Evolutionary conservation across 2,888 invertebrate genomes (phyloP).

Genomic region (Amiota communis): DNA sequence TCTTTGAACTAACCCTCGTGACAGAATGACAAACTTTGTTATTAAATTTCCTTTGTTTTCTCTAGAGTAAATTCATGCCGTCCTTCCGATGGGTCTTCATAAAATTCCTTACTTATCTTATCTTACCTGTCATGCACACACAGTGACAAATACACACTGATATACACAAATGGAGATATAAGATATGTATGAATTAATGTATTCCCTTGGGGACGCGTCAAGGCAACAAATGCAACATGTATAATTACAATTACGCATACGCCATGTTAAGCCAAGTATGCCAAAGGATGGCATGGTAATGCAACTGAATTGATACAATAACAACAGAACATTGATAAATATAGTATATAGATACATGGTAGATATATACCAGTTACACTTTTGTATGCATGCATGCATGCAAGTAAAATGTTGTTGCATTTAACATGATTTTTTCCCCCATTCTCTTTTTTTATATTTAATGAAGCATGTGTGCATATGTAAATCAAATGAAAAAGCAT

Average conservation of each 20-base stretch:
- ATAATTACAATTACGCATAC: constrained; percentile 60
- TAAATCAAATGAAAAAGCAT: neutral
- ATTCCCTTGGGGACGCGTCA: constrained; percentile 28
- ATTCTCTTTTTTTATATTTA: constrained; percentile 5
- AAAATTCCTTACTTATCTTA: neutral
- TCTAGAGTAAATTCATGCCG: no score
- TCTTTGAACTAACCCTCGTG: no score
- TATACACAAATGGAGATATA: neutral
- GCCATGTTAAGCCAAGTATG: constrained; percentile 42
- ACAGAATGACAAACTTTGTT: no score
- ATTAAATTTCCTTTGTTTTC: no score
- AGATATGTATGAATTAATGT: neutral
- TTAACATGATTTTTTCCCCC: neutral
- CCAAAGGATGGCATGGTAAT: neutral
- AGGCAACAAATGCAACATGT: constrained; percentile 5
- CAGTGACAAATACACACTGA: neutral
- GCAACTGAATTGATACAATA: constrained; percentile 15
- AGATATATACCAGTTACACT: neutral
- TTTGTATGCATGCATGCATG: neutral
- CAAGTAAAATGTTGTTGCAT: neutral
- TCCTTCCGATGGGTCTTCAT: no score
- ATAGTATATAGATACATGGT: neutral
- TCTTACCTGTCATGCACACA: neutral
- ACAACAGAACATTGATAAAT: no score
- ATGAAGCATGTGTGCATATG: neutral